A percentile compares a stretch with the other conserved stretches of the same genome.
Conservation (phyloP, 2,888 invertebrate genomes). For the Steromphala cineraria region DNA sequence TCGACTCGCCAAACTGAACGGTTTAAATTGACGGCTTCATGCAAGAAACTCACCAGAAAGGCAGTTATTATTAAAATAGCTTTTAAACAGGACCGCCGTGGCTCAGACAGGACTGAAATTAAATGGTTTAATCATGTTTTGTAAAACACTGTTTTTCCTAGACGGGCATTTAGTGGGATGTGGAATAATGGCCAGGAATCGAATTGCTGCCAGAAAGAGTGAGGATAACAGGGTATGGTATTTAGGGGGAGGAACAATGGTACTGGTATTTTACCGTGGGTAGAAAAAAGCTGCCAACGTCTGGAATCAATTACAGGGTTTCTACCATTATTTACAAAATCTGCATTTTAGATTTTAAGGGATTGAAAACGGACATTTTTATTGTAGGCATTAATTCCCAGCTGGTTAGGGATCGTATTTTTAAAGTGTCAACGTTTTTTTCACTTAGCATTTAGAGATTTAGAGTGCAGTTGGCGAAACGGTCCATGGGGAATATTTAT, state of each 20-base stretch:
- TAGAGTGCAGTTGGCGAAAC: too few species aligned
- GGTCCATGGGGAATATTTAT: too few species aligned
- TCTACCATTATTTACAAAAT: too few species aligned
- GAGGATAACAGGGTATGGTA: neutral
- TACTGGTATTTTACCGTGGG: neutral
- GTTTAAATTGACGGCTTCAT: slow-evolving; percentile 8
- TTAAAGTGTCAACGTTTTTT: too few species aligned
- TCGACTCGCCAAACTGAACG: neutral
- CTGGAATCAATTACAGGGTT: too few species aligned
- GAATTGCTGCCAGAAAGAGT: neutral
- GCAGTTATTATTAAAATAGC: slow-evolving; percentile 1
- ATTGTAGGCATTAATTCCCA: too few species aligned
- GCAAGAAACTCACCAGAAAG: neutral
- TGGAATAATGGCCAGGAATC: neutral
- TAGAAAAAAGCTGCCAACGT: too few species aligned
- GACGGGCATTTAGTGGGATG: neutral
- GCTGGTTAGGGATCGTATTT: too few species aligned
- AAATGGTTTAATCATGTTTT: slow-evolving; percentile 11
- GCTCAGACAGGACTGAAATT: neutral
- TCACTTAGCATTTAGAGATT: too few species aligned
- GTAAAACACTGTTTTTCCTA: neutral
- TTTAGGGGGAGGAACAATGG: neutral
- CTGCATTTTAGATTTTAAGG: too few species aligned
- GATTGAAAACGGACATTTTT: too few species aligned
- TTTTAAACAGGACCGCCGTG: neutral